Base-by-base conservation (phyloP, 2,113 vertebrate genomes). In the Leptocoma aspasia region DNA sequence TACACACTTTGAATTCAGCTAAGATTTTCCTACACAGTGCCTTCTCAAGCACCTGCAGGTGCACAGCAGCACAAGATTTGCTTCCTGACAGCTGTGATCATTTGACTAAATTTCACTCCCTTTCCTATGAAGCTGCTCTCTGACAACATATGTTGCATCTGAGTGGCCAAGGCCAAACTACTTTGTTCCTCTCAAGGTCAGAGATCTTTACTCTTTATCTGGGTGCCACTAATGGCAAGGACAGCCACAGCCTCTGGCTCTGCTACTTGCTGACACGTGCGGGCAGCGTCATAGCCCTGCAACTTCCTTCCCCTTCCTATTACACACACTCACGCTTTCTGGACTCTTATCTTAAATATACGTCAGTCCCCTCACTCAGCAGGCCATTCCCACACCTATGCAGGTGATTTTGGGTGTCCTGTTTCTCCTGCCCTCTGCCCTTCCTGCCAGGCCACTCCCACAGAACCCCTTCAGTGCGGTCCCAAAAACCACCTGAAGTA, bases 221-320 rank as follows among this genome's bases (percentile, higher is more conserved):
- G 42, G 4, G 47, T 79, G 42, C 15, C 42, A 31, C 24, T 28
- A 66, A 70, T 13, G 33, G 31, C 59, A 71, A 70, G 57, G 54
- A 52, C 53, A 76, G 39, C 35, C 53, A 89, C 49, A 69, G 68
- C 30, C 73, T 26, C 68, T 69, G 20, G 26, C 22, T 41, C 60
- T 66, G 61, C 45, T 61, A 31, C n/a, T 28, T 0, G 1, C 45
- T 81, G 26, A 41, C 2, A 1, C 0, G 14, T 26, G 30, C 0
- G 0, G 63, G 71, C 49, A 80, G 39, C 2, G 6, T 72, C 33
- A 41, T 0, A 64, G 52, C 24, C 53, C 79, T 45, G 56, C 31
- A 65, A 24, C 42, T 53, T 89, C 68, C 72, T 69, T 56, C 49
- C 26, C 57, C 35, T 75, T 90, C 39, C 50, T 42, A 6, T 22